A percentile compares a stretch with the other conserved stretches of the same genome.
phyloP scores from a whole-genome alignment of 2,888 invertebrate species.

The Hyposoter dolosus region DNA sequence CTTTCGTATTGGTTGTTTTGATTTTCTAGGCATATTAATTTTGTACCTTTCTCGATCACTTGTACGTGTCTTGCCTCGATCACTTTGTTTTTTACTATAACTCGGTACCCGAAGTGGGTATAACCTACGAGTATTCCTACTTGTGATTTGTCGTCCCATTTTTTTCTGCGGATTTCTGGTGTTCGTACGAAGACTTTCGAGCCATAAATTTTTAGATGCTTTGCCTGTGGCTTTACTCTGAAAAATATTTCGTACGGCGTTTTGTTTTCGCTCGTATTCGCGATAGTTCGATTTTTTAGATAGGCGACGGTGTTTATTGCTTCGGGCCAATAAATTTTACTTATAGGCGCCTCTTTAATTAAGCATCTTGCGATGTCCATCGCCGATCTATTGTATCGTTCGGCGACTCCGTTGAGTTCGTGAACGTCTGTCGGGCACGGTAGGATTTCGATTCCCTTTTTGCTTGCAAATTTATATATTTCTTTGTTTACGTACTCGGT shows the following conservation, averaged over 20 bases:
- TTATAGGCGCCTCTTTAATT: constrained; percentile 35
- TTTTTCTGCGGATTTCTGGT: constrained; percentile 31
- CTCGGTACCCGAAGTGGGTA: constrained; percentile 63
- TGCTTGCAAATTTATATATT: constrained; percentile 41
- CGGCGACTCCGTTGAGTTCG: constrained; percentile 63
- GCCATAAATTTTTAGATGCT: constrained; percentile 55
- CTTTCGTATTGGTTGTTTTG: constrained; percentile 21
- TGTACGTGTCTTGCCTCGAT: constrained; percentile 66
- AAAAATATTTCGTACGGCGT: constrained; percentile 69
- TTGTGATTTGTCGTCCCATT: constrained; percentile 63
- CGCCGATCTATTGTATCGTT: constrained; percentile 59
- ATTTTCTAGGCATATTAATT: constrained; percentile 53
- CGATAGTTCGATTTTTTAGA: constrained; percentile 65
- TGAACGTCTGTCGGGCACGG: constrained; percentile 64
- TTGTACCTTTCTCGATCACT: constrained; percentile 59
- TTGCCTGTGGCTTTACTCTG: constrained; percentile 56
- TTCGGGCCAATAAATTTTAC: constrained; percentile 40
- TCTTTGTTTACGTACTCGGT: constrained; percentile 63
- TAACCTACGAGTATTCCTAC: constrained; percentile 66
- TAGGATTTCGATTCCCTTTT: constrained; percentile 60
- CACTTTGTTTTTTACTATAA: constrained; percentile 61
- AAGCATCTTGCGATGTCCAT: constrained; percentile 53
- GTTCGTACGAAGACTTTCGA: constrained; percentile 49
- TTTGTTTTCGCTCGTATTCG: constrained; percentile 62
- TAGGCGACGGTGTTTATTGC: constrained; percentile 56